Conservation (phyloP, 2,113 vertebrate species). For the Anolis carolinensis region DNA sequence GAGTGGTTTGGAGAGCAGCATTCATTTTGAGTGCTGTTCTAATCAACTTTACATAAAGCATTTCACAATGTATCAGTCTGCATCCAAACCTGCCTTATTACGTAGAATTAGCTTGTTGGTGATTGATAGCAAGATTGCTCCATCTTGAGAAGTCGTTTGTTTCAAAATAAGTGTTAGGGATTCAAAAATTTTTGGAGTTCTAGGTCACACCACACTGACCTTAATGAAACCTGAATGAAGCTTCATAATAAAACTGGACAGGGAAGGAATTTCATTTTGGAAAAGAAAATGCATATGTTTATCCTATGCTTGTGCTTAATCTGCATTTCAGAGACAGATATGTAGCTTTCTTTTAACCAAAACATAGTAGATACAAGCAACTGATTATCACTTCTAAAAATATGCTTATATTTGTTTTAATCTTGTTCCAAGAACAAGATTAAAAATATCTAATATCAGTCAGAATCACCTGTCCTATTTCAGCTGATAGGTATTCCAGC, state of each 20-base stretch:
- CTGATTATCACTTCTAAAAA: not conserved
- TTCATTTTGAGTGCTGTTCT: conserved; percentile 82
- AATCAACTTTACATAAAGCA: conserved; percentile 82
- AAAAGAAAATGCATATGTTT: not conserved
- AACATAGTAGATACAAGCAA: not conserved
- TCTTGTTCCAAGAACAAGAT: not conserved
- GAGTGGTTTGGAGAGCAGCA: conserved; percentile 80
- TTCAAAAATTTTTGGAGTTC: conserved; percentile 61
- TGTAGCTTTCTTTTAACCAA: not conserved
- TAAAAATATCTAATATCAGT: not conserved
- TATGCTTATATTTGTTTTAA: not conserved
- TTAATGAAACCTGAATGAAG: conserved; percentile 52
- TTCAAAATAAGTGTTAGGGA: conserved; percentile 74
- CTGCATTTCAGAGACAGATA: not conserved
- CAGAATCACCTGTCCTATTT: not conserved
- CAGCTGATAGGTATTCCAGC: not conserved
- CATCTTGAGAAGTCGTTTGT: conserved; percentile 80
- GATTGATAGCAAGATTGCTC: conserved; percentile 82
- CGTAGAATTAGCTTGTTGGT: conserved; percentile 82
- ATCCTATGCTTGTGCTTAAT: not conserved
- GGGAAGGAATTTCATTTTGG: not conserved
- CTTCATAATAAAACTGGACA: conserved; percentile 18
- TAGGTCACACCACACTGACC: conserved; percentile 57
- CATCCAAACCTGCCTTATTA: conserved; percentile 82
- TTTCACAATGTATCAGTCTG: conserved; percentile 79